These are phyloP conservation scores for Acromyrmex echinatior DNA, from an alignment of 1,140 invertebrate species.

Conservation along the genomic window DNA sequence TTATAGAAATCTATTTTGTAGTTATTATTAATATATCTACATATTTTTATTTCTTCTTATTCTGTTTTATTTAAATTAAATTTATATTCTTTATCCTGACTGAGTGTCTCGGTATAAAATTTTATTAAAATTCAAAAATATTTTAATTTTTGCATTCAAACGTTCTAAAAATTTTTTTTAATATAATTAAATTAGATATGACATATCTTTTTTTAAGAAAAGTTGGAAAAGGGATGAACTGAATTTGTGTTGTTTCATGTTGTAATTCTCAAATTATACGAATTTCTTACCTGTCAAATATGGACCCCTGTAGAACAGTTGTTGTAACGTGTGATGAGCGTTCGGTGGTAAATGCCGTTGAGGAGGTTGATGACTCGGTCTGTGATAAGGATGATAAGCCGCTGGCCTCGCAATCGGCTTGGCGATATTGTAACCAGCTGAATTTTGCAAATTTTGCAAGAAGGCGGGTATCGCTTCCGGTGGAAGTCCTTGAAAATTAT, in stretches of 20 bases:
- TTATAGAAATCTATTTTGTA: no score
- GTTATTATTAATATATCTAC: no score
- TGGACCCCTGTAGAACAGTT: slow-evolving; percentile 86
- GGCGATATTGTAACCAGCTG: slow-evolving; percentile 85
- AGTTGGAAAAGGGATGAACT: not conserved
- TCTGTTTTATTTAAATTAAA: no score
- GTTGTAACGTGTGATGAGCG: slow-evolving; percentile 86
- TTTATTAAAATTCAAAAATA: no score
- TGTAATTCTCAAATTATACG: not conserved
- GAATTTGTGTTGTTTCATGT: not conserved
- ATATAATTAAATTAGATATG: not conserved
- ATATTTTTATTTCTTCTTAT: no score
- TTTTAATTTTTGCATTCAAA: not conserved
- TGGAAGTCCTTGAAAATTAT: slow-evolving; percentile 84
- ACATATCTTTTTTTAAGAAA: not conserved
- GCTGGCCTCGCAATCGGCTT: slow-evolving; percentile 88
- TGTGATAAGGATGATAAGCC: slow-evolving; percentile 85
- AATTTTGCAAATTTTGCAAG: slow-evolving; percentile 84
- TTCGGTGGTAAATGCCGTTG: slow-evolving; percentile 84
- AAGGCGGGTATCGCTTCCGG: slow-evolving; percentile 83
- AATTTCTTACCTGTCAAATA: slow-evolving; percentile 86
- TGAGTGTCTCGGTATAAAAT: no score
- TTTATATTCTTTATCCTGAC: no score
- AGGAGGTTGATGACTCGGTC: slow-evolving; percentile 85
- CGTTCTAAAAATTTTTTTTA: not conserved